A percentile compares a stretch with the other conserved stretches of the same genome.
phyloP scores from a whole-genome alignment of 2,113 vertebrate species.

The Neopipo cinnamomea region DNA sequence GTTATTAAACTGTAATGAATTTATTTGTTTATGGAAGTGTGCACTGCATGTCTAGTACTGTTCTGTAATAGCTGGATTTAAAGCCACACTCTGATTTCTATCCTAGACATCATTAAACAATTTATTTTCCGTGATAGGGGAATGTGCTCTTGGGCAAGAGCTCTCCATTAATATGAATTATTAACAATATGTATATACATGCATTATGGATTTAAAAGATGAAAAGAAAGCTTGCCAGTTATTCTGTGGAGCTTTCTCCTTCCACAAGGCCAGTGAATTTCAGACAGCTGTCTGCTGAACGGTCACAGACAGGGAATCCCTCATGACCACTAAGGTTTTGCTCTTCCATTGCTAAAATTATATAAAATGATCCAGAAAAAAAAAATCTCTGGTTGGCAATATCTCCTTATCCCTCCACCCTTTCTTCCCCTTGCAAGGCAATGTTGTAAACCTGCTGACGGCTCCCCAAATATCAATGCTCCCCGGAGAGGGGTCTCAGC shows the following conservation, averaged over 20 bases:
- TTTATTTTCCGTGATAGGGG: slow-evolving; percentile 44
- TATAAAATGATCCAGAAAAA: background rate
- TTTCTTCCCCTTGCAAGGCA: background rate
- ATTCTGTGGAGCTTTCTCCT: background rate
- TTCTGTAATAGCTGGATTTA: slow-evolving; percentile 22
- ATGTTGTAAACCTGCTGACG: background rate
- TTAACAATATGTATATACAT: slow-evolving; percentile 47
- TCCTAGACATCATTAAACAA: slow-evolving; percentile 40
- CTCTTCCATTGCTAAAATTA: background rate
- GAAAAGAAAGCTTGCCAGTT: background rate
- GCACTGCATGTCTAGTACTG: background rate
- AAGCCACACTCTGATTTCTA: background rate
- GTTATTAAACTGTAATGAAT: slow-evolving; percentile 26
- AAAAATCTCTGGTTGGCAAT: background rate
- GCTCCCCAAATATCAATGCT: background rate
- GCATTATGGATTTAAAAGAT: slow-evolving; percentile 49
- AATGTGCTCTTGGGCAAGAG: slow-evolving; percentile 36
- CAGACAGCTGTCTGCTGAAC: background rate
- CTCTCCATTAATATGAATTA: slow-evolving; percentile 54
- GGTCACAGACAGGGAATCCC: background rate
- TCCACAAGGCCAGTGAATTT: background rate
- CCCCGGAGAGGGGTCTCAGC: background rate
- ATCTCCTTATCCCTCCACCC: background rate
- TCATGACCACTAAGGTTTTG: background rate
- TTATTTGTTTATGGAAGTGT: slow-evolving; percentile 36